Base-by-base conservation (phyloP, 1,140 invertebrate species). In the Drosophila tristis region DNA sequence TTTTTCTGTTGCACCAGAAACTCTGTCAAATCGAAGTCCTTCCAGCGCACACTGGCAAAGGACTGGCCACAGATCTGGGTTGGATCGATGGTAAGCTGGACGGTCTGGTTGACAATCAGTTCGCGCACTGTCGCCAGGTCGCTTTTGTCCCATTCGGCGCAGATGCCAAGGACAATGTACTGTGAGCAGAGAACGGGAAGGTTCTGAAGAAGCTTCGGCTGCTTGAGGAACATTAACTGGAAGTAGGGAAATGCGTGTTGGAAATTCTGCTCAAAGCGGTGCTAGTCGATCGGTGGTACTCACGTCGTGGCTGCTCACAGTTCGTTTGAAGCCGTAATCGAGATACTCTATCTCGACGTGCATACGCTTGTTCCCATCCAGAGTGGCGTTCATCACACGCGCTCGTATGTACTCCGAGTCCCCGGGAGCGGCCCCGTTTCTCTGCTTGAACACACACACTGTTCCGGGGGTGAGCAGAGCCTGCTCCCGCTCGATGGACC, bases 281-380 rank as follows among this genome's bases (percentile, higher is more conserved):
- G 16, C 8, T 13, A 35, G 25, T 13, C 3, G 2, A 26, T 16
- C 0, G 11, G 4, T 13, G 35, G 35, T 15, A 80, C 87, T 90
- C 59, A 92, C 91, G 71, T 92, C 89, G 53, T 71, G 64, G 61
- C 77, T 76, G 54, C 74, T 75, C 16, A 91, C 89, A 45, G 61
- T 80, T 31, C 66, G 73, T 50, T 66, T 82, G 35, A 95, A 95
- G 59, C 96, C 96, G 85, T 95, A 96, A 90, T 96, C 96, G 5
- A 96, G 93, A 58, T 96, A 95, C 43, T 94, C 93, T 4, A 96
- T 94, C 65, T 91, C 81, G 9, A 80, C 82, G 35, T 73, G 67
- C 93, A 95, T 59, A 93, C 66, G 7, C 82, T 58, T 35, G 59
- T 58, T 56, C 60, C 65, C 29, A 62, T 78, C 31, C 79, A 78